Evolutionary conservation across 2,113 vertebrate species (phyloP), one percentile per base, ranked within the genome.

Genomic region (Dasypus novemcinctus): DNA sequence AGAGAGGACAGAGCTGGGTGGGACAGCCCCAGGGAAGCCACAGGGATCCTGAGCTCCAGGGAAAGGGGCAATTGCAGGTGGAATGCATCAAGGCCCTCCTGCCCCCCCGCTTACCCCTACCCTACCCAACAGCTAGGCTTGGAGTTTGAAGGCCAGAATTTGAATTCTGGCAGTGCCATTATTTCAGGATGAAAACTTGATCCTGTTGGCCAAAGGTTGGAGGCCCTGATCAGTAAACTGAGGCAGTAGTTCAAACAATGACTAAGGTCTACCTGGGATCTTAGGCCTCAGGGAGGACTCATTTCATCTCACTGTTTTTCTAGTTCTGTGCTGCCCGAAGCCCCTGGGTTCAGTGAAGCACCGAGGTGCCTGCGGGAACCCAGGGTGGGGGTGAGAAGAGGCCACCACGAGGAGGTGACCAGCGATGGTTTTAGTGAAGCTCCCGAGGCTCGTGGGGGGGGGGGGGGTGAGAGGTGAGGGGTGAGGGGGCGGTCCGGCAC

Each of bases 1-100:
- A 9, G 23, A 7, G 33, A 59, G 38, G 86, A 36, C 17, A 27
- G 23, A 80, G n/a, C 10, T 0, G 13, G 74, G 43, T 54, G 25
- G 71, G 33, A 29, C 4, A 10, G 27, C 10, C 80, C 38, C 0
- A 0, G 11, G 2, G 9, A 5, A 12, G 4, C 11, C 27, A 2
- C 57, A 14, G 1, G 7, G 17, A 41, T 36, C 79, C 31, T 8
- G 17, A 6, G 25, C 41, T 27, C 11, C 21, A 31, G 41, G 72
- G 61, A 27, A 41, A 59, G 54, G 20, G 57, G 57, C 57, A 18
- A 4, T 31, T 9, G 59, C 41, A 31, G 86, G 31, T 3, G 21
- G 38, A 18, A 31, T 15, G 38, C 52, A 36, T 61, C 38, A 27
- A 68, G 23, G 11, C 9, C 71, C 31, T 25, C 87, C 21, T 54